A percentile compares a stretch with the other conserved stretches of the same genome.
These are phyloP conservation scores for Vultur gryphus DNA, from an alignment of 2,797 vertebrate genomes.

Conservation along the genomic window DNA sequence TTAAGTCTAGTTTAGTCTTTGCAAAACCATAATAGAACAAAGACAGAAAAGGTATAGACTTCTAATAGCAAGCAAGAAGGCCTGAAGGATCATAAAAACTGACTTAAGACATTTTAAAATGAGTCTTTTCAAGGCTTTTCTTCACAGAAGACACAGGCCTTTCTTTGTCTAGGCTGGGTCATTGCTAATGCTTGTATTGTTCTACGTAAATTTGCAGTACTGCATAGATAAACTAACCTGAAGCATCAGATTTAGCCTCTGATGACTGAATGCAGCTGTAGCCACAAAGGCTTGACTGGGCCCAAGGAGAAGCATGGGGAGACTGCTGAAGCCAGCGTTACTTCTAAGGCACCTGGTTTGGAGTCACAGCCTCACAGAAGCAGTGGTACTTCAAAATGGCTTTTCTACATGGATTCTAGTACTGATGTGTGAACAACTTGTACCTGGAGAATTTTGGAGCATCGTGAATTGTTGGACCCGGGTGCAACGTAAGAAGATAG, in stretches of 20 bases:
- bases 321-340: neutral
- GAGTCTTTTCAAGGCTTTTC: neutral
- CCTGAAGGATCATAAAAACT: neutral
- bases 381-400: neutral
- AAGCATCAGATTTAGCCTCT: neutral
- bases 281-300: too few relatives aligned
- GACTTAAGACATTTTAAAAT: neutral
- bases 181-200: neutral
- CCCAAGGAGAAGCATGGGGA: neutral
- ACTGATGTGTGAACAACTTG: neutral
- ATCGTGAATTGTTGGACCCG: neutral
- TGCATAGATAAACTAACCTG: neutral
- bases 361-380: neutral
- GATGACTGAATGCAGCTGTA: fast-evolving
- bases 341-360: neutral
- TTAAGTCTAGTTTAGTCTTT: neutral
- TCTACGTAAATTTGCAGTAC: neutral
- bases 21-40: neutral
- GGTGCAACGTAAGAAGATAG: neutral
- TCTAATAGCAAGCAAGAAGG: neutral
- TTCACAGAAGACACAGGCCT: neutral
- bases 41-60: neutral
- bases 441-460: neutral
- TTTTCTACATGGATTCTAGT: neutral
- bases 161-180: neutral